Evolutionary conservation across 35 echinoderm and acorn worm species (phyloP).

Genomic region (Ptychodera flava): DNA sequence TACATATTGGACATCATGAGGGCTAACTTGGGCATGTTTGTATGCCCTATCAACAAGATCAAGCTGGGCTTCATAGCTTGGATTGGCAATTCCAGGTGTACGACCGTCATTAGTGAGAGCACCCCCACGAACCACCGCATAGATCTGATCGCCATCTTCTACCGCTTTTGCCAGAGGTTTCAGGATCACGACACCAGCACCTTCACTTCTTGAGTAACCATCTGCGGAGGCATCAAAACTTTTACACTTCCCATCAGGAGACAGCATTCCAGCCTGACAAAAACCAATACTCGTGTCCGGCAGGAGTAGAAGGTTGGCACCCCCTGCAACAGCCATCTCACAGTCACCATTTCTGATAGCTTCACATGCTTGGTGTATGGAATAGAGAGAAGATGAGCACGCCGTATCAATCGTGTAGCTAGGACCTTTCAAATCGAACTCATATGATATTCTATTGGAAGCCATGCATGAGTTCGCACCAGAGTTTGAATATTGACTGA

Average conservation of each 20-base stretch:
- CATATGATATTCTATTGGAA: conserved; percentile 28
- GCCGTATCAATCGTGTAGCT: conserved; percentile 16
- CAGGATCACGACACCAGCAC: conserved; percentile 43
- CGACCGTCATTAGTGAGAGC: conserved; percentile 42
- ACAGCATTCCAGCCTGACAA: conserved; percentile 58
- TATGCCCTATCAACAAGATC: conserved; percentile 10
- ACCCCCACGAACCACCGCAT: conserved; percentile 59
- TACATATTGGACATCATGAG: conserved; percentile 19
- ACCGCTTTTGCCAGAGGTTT: conserved; percentile 42
- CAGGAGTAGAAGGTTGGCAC: conserved; percentile 46
- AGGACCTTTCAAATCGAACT: conserved; percentile 28
- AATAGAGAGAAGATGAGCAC: conserved; percentile 27
- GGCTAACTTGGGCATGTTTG: conserved; percentile 9
- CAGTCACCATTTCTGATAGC: conserved; percentile 9
- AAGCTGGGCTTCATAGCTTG: conserved; percentile 20
- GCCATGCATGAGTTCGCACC: conserved; percentile 20
- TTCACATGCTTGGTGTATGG: conserved; percentile 20
- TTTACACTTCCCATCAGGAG: conserved; percentile 53
- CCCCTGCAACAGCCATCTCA: conserved; percentile 51
- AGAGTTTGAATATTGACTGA: conserved; percentile 15
- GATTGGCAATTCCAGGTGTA: conserved; percentile 31
- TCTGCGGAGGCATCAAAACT: conserved; percentile 62
- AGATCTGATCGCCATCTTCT: conserved; percentile 31
- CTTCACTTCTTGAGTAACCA: conserved; percentile 55
- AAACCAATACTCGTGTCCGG: conserved; percentile 28